Conservation (phyloP, 2,113 vertebrate genomes). For the Etheostoma cragini region DNA sequence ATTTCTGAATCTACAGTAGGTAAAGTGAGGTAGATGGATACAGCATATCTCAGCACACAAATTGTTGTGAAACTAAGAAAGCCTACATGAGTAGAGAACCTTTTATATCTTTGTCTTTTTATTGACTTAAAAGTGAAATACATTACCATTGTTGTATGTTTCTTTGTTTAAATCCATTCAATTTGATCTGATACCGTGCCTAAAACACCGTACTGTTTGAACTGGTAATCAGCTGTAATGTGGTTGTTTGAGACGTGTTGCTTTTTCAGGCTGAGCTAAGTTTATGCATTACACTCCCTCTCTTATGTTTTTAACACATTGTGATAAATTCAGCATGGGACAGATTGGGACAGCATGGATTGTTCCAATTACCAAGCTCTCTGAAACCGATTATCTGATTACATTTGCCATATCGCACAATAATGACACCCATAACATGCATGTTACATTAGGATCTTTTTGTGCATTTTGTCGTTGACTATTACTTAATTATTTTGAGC, state of each 20-base stretch:
- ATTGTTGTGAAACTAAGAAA: neutral
- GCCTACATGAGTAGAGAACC: neutral
- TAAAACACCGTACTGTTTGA: neutral
- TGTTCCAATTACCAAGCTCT: slow-evolving; percentile 27
- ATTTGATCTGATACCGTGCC: neutral
- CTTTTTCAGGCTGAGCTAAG: neutral
- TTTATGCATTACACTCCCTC: neutral
- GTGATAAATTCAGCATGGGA: slow-evolving; percentile 37
- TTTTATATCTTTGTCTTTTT: neutral
- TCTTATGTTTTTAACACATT: slow-evolving; percentile 23
- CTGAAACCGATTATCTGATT: slow-evolving; percentile 34
- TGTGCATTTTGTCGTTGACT: neutral
- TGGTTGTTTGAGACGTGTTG: neutral
- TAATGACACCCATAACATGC: neutral
- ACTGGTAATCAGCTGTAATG: neutral
- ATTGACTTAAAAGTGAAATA: neutral
- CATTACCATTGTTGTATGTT: no score
- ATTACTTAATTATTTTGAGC: neutral
- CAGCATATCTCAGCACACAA: slow-evolving; percentile 1
- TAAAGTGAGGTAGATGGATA: neutral
- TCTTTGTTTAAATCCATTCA: neutral
- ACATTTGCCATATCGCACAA: slow-evolving; percentile 12
- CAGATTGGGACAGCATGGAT: slow-evolving; percentile 22
- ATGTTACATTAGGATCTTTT: neutral
- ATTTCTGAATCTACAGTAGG: slow-evolving; percentile 41